Evolutionary conservation across 2,888 invertebrate species (phyloP).

Genomic region (Camptogramma bilineatum): DNA sequence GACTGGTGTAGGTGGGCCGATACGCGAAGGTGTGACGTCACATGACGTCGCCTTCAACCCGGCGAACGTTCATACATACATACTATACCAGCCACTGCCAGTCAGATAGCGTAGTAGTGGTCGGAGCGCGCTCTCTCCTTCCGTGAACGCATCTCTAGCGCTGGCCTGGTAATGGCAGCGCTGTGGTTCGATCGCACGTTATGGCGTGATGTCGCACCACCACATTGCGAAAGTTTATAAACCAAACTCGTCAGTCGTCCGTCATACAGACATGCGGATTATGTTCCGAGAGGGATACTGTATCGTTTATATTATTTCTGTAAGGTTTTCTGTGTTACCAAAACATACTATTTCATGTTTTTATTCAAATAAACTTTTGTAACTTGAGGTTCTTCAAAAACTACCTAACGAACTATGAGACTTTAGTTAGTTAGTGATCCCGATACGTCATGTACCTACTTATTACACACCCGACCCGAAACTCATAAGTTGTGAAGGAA

Average conservation of each 20-base stretch:
- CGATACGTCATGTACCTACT: too few species aligned
- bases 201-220: slow-evolving; percentile 79
- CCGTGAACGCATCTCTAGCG: slow-evolving; percentile 29
- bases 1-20: slow-evolving; percentile 52
- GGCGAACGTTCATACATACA: slow-evolving; percentile 26
- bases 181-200: slow-evolving; percentile 67
- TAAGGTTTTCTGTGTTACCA: not conserved
- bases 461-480: too few species aligned
- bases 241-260: slow-evolving; percentile 25
- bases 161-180: slow-evolving; percentile 25
- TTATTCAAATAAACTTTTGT: not conserved
- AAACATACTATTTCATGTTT: not conserved
- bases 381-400: too few species aligned
- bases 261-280: slow-evolving; percentile 20
- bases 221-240: slow-evolving; percentile 68
- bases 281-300: slow-evolving; percentile 9
- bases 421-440: too few species aligned
- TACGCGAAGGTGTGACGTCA: slow-evolving; percentile 60
- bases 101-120: slow-evolving; percentile 24
- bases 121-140: slow-evolving; percentile 36
- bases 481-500: too few species aligned
- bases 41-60: slow-evolving; percentile 59
- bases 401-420: too few species aligned
- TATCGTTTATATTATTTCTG: not conserved
- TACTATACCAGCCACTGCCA: slow-evolving; percentile 17